phyloP scores from a whole-genome alignment of 2,888 invertebrate species.

The Tuta absoluta region DNA sequence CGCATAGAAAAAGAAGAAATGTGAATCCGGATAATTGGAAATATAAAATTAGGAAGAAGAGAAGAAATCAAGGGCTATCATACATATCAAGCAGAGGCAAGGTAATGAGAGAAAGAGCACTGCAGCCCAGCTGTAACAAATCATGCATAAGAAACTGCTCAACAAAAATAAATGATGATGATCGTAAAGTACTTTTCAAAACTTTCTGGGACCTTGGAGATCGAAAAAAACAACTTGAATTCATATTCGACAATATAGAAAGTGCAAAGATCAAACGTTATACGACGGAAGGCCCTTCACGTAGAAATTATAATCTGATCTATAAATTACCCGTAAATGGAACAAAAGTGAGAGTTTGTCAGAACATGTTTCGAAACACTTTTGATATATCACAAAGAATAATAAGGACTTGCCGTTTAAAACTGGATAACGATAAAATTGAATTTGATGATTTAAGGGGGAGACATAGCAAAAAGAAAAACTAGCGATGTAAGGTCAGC shows the following conservation, averaged over 20 bases:
- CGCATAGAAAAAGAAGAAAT: no score
- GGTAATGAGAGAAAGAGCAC: neutral
- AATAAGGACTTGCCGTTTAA: neutral
- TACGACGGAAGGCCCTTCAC: neutral
- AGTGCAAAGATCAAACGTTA: neutral
- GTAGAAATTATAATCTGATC: neutral
- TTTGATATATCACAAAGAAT: neutral
- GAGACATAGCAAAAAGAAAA: conserved; percentile 1
- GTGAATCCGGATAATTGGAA: neutral
- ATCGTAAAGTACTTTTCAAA: conserved; percentile 3
- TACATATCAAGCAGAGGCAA: neutral
- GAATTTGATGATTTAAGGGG: neutral
- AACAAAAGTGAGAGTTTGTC: conserved; percentile 5
- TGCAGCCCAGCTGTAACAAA: neutral
- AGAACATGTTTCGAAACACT: conserved; percentile 5
- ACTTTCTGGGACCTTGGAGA: conserved; percentile 2
- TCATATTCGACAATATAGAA: neutral
- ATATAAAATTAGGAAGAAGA: neutral
- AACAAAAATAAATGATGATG: neutral
- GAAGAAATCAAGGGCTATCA: neutral
- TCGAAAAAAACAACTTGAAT: neutral
- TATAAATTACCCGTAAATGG: neutral
- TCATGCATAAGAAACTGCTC: neutral
- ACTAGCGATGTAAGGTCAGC: no score
- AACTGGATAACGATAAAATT: neutral